Base-by-base conservation (phyloP, 2,888 invertebrate species). In the Cecidostiba fungosa region DNA sequence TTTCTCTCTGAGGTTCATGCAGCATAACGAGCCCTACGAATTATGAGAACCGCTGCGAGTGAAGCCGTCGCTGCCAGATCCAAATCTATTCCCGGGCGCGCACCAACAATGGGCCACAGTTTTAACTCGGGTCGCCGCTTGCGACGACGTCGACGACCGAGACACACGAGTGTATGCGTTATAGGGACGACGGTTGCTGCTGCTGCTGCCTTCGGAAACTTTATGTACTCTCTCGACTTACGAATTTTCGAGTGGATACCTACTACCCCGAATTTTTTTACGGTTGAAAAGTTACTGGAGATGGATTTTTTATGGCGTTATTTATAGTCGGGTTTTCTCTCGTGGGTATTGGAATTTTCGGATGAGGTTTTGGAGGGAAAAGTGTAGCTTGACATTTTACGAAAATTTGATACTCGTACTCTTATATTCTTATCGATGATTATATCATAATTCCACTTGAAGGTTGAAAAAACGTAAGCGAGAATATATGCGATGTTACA, bases 31-130 rank as follows among this genome's bases (percentile, higher is more conserved):
- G 50, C 47, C 59, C 69, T 66, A 26, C 39, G 70, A 43, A 70
- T 81, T 76, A 74, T 72, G 77, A 84, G 86, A 78, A 62, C 81
- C 84, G n/a, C 83, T 82, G 82, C 16, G 19, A 16, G 29, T n/a
- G 54, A 66, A 83, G 66, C 36, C 50, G 66, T 62, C 66, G 78
- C 82, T 74, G 62, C 83, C 90, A 90, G 90, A 91, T 91, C 88
- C 88, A 85, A 91, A 91, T 92, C 91, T 92, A 91, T 92, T 92
- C 90, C 89, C 87, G 89, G 89, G 77, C 50, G 32, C 32, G n/a
- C 86, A 89, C 89, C 88, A 90, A 92, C 92, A 92, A 92, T 92
- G 90, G 90, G 54, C 89, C 90, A 90, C 92, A 89, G 90, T 91
- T 91, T 92, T 89, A 90, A 91, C 88, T 89, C 86, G 87, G 85